These are phyloP conservation scores for Drosophila merina DNA, from an alignment of 2,888 invertebrate genomes.

Conservation along the genomic window DNA sequence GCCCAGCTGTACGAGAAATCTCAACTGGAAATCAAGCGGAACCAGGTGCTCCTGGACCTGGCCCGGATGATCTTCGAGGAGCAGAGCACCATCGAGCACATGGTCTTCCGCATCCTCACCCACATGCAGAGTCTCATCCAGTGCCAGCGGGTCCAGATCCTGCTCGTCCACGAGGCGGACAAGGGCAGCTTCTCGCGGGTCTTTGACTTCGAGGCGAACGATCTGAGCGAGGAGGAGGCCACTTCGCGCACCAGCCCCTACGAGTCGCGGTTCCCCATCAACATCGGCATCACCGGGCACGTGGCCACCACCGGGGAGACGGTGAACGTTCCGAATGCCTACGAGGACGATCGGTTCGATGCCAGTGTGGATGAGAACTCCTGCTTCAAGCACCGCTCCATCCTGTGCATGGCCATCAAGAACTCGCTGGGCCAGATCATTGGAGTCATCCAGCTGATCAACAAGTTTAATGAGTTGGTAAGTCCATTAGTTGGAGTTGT, in stretches of 20 bases:
- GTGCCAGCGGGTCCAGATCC: conserved; percentile 97
- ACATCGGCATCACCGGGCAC: conserved; percentile 97
- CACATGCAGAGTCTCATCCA: conserved; percentile 97
- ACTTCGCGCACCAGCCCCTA: conserved; percentile 93
- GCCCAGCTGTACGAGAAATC: conserved; percentile 98
- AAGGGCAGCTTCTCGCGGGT: conserved; percentile 97
- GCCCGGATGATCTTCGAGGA: conserved; percentile 99
- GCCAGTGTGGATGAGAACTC: conserved; percentile 92
- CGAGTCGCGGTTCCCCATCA: conserved; percentile 96
- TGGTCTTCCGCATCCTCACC: conserved; percentile 95
- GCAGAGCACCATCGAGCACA: conserved; percentile 97
- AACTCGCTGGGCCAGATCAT: conserved; percentile 96
- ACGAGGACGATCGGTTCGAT: conserved; percentile 95
- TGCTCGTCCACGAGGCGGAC: conserved; percentile 94
- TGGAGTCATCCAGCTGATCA: conserved; percentile 95
- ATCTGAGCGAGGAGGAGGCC: conserved; percentile 92
- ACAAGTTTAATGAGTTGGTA: conserved; percentile 94
- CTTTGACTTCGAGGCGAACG: conserved; percentile 96
- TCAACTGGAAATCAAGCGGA: conserved; percentile 96
- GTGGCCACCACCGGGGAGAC: conserved; percentile 98
- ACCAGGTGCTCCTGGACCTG: conserved; percentile 96
- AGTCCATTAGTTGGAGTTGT: conserved; percentile 33
- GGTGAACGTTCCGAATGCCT: conserved; percentile 95
- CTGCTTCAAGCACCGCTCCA: conserved; percentile 93
- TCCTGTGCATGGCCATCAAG: conserved; percentile 98